Conservation (phyloP, 2,888 invertebrate species). For the Diploptera punctata region DNA sequence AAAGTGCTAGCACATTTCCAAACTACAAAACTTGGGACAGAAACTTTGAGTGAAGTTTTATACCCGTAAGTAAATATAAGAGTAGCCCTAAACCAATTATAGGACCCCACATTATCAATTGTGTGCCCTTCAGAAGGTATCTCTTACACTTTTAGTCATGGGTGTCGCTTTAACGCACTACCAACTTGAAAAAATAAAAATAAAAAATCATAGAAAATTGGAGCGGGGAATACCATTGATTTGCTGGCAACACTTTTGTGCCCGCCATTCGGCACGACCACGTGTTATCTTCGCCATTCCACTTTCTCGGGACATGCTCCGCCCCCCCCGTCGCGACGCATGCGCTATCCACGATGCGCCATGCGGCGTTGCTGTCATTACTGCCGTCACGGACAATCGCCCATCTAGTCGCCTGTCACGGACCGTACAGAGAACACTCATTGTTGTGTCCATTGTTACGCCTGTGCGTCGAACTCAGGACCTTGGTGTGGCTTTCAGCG, state of each 20-base stretch:
- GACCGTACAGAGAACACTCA: constrained; percentile 6
- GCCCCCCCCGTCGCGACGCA: constrained; percentile 29
- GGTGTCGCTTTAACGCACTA: no score
- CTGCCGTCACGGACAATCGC: constrained; percentile 18
- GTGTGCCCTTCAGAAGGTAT: no score
- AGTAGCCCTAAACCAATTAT: no score
- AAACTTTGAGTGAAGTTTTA: no score
- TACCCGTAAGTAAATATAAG: no score
- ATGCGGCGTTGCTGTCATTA: constrained; percentile 25
- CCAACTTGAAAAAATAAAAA: no score
- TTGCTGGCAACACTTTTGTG: neutral
- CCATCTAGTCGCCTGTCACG: constrained; percentile 19
- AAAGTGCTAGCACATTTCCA: no score
- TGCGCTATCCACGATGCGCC: constrained; percentile 22
- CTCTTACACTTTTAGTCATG: no score
- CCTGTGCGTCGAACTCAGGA: constrained; percentile 8
- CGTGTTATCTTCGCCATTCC: constrained; percentile 31
- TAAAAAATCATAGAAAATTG: no score
- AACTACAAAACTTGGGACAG: no score
- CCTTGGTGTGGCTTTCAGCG: constrained; percentile 1
- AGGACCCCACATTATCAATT: no score
- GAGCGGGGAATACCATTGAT: no score
- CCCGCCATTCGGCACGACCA: neutral
- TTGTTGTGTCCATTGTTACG: neutral
- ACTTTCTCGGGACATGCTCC: constrained; percentile 27